Evolutionary conservation across 2,888 invertebrate species (phyloP), one percentile per base, ranked within the genome.

Genomic region (Latrodectus hesperus): DNA sequence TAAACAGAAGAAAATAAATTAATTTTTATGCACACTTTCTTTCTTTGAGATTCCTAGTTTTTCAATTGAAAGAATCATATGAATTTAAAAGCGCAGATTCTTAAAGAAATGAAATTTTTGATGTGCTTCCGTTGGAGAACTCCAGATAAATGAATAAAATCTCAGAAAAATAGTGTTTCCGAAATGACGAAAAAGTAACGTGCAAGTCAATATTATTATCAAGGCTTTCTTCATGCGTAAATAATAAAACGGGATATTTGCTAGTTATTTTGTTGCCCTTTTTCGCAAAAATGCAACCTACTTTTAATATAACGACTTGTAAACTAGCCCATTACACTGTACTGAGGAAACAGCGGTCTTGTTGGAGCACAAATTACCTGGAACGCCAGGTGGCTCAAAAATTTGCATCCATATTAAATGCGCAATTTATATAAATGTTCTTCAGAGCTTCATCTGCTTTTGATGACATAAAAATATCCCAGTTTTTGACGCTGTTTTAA

Each of bases 371-470:
- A 86, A 86, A 86, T 86, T 86, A 81, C 86, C 86, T 81, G 72
- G 53, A 71, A 72, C 76, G 75, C 76, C 86, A 86, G 86, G 72
- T 86, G 86, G 76, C 52, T 49, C 14, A 17, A 72, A 86, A 86
- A 86, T 86, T 86, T 81, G 86, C 86, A 86, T 86, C 86, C 76
- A 86, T 86, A 86, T 86, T 86, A 86, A 80, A 86, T 26, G 70
- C 22, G 81, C 76, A 81, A 86, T 86, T 81, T 86, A 80, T 86
- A 86, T 86, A 86, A 81, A 86, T 70, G 72, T 76, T 76, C 72
- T 22, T 26, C 9, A 26, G 72, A 72, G 73, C 84, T 84, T 78
- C 81, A 86, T 86, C 80, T 77, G 53, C 70, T 53, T 68, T 76
- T 71, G 80, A 86, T 86, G 51, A 49, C 75, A 51, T 71, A 70